Percentiles rank a stretch among this genome's conserved stretches.
These are phyloP conservation scores for Caenorhabditis macrosperma DNA, from an alignment of 2,888 invertebrate species.

Conservation along the genomic window DNA sequence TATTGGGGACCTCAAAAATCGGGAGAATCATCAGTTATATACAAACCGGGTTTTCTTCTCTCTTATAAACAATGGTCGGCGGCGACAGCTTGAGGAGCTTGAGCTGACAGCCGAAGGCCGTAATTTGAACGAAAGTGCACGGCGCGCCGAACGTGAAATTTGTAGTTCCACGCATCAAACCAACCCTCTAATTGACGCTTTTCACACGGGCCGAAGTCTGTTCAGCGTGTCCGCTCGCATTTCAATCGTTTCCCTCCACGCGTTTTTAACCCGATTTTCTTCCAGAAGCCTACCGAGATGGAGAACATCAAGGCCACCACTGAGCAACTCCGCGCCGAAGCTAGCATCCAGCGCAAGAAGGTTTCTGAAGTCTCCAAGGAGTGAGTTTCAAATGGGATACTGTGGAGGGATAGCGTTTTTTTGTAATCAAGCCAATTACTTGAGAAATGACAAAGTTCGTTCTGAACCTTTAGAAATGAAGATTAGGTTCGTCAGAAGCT, in stretches of 20 bases:
- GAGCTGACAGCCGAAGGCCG: not conserved
- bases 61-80: slow-evolving; percentile 1
- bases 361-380: slow-evolving; percentile 75
- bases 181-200: slow-evolving; percentile 3
- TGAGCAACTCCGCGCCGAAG: slow-evolving; percentile 74
- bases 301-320: slow-evolving; percentile 60
- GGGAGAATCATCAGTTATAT: too few species aligned
- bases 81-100: too few species aligned
- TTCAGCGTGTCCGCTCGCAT: too few species aligned
- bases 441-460: not conserved
- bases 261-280: slow-evolving; percentile 1
- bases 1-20: not conserved
- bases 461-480: too few species aligned
- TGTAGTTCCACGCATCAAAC: slow-evolving; percentile 21
- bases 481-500: too few species aligned
- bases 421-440: not conserved
- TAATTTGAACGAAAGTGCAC: slow-evolving; percentile 32
- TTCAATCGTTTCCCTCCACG: slow-evolving; percentile 2
- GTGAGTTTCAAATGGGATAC: slow-evolving; percentile 59
- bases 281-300: slow-evolving; percentile 39
- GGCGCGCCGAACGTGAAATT: slow-evolving; percentile 33
- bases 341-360: slow-evolving; percentile 69
- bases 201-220: not conserved
- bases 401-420: not conserved
- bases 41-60: too few species aligned